Percentiles rank a stretch among this genome's conserved stretches.
These are phyloP conservation scores for Phragmatobia fuliginosa DNA, from an alignment of 2,888 invertebrate genomes.

Conservation along the genomic window DNA sequence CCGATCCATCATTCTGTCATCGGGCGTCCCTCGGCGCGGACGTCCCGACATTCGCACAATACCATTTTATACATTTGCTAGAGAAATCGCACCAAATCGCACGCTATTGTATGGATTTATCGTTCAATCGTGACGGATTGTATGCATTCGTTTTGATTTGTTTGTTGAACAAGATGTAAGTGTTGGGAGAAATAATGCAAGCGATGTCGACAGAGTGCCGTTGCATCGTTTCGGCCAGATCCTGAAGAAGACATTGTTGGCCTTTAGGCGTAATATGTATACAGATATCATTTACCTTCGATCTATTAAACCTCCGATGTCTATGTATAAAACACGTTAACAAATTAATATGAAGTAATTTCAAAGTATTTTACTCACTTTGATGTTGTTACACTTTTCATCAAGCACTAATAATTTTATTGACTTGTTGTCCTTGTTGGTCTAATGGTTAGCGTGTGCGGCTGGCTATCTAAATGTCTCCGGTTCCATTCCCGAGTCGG, in stretches of 20 bases:
- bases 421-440: too few species aligned
- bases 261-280: not conserved
- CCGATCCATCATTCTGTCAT: slow-evolving; percentile 73
- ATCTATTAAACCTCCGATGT: too few species aligned
- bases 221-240: not conserved
- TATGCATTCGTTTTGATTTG: slow-evolving; percentile 33
- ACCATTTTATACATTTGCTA: slow-evolving; percentile 42
- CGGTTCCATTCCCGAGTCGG: too few species aligned
- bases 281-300: not conserved
- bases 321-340: too few species aligned
- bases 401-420: too few species aligned
- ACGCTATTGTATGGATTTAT: slow-evolving; percentile 54
- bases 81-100: slow-evolving; percentile 45
- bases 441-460: too few species aligned
- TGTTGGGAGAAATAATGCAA: not conserved
- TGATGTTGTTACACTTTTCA: too few species aligned
- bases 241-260: not conserved
- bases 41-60: slow-evolving; percentile 45
- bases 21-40: slow-evolving; percentile 58
- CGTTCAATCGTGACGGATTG: slow-evolving; percentile 52
- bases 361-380: too few species aligned
- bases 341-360: not conserved
- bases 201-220: not conserved
- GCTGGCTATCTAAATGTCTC: too few species aligned
- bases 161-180: slow-evolving; percentile 2